These are phyloP conservation scores for Cairina moschata DNA, from an alignment of 2,113 vertebrate species.

Conservation along the genomic window DNA sequence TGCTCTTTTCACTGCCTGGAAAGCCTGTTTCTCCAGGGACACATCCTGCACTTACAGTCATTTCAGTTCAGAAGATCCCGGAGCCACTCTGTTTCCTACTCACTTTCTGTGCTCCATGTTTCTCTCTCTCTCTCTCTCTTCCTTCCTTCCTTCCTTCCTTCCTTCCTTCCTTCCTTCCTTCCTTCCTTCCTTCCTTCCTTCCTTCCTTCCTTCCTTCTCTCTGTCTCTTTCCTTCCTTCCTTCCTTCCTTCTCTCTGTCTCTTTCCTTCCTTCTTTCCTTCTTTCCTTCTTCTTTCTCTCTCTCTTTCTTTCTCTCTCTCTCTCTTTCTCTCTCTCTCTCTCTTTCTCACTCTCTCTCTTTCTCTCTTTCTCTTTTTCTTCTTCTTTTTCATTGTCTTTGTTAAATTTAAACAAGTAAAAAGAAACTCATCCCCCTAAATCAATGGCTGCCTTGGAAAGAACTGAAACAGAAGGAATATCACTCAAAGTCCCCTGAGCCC, in stretches of 20 bases:
- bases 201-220: background rate
- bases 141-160: background rate
- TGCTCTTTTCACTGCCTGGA: constrained; percentile 6
- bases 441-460: constrained; percentile 42
- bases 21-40: constrained; percentile 14
- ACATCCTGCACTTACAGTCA: background rate
- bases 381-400: background rate
- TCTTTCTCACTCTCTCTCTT: no score
- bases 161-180: background rate
- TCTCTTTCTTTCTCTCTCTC: background rate
- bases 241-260: background rate
- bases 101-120: background rate
- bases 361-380: background rate
- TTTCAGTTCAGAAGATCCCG: background rate
- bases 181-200: background rate
- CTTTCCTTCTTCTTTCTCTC: background rate
- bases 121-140: background rate
- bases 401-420: background rate
- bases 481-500: constrained; percentile 55
- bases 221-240: background rate
- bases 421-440: constrained; percentile 40
- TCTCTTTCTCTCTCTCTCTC: background rate
- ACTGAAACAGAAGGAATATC: constrained; percentile 69
- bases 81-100: background rate
- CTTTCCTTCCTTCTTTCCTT: background rate